phyloP scores from a whole-genome alignment of 1,140 invertebrate genomes.

The Nautilus pompilius region DNA sequence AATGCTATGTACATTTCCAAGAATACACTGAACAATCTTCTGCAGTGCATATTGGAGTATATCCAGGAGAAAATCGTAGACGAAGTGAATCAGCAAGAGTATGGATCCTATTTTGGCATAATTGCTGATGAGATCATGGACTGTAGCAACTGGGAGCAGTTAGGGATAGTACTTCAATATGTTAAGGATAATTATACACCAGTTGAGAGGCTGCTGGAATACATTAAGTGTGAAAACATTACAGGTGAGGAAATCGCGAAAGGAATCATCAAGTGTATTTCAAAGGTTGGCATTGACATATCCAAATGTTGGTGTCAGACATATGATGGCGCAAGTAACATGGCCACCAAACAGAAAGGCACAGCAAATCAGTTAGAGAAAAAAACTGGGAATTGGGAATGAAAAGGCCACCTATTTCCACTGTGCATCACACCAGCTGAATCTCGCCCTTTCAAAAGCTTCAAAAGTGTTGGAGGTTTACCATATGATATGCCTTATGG shows the following conservation, averaged over 20 bases:
- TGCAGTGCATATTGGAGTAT: constrained; percentile 13
- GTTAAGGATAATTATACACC: constrained; percentile 4
- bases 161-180: constrained; percentile 19
- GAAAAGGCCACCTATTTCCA: constrained; percentile 18
- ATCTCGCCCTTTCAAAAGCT: constrained; percentile 17
- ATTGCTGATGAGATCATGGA: constrained; percentile 20
- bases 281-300: constrained; percentile 7
- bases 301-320: constrained; percentile 17
- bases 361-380: constrained; percentile 10
- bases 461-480: constrained; percentile 23
- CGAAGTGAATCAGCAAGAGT: constrained; percentile 11
- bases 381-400: no score
- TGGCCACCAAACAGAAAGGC: constrained; percentile 17
- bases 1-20: constrained; percentile 20
- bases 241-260: constrained; percentile 12
- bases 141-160: constrained; percentile 19
- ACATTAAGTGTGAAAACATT: constrained; percentile 18
- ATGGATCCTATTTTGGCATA: constrained; percentile 15
- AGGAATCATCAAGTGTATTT: constrained; percentile 10
- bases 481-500: constrained; percentile 13
- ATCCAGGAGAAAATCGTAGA: constrained; percentile 16
- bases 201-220: constrained; percentile 15
- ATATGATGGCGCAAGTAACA: constrained; percentile 23
- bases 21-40: constrained; percentile 19
- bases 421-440: constrained; percentile 19